phyloP scores from a whole-genome alignment of 2,888 invertebrate genomes.

The Scaptomyza tumidula region DNA sequence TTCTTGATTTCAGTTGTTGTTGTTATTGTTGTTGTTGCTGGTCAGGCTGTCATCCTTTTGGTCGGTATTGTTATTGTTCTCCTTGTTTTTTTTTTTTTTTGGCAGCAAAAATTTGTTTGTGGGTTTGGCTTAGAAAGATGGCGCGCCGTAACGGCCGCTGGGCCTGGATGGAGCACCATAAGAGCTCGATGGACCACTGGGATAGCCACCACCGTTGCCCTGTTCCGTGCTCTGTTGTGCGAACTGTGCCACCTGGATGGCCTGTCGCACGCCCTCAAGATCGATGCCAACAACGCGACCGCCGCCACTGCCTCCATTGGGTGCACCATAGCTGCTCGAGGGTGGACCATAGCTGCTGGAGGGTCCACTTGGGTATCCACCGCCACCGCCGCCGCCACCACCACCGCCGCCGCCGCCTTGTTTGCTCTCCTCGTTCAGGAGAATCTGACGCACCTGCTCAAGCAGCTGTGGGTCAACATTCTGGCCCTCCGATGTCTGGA shows the following conservation, averaged over 20 bases:
- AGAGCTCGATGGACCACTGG: constrained; percentile 86
- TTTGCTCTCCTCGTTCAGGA: constrained; percentile 91
- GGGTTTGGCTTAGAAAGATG: constrained; percentile 71
- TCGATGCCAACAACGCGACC: constrained; percentile 91
- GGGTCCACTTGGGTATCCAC: constrained; percentile 84
- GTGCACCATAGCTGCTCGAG: constrained; percentile 88
- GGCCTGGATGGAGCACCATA: constrained; percentile 87
- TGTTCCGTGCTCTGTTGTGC: constrained; percentile 87
- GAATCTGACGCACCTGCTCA: constrained; percentile 93
- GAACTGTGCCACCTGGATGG: constrained; percentile 94
- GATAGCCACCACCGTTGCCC: constrained; percentile 84
- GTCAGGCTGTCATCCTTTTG: constrained; percentile 50
- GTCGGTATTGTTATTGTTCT: constrained; percentile 50
- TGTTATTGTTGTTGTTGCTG: constrained; percentile 40
- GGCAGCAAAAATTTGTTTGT: constrained; percentile 62
- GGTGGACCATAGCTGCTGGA: constrained; percentile 86
- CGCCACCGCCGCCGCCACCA: constrained; percentile 82
- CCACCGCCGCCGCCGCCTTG: constrained; percentile 86
- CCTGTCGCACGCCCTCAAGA: constrained; percentile 93
- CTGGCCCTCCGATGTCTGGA: constrained; percentile 93
- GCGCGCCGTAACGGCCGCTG: constrained; percentile 89
- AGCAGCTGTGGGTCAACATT: constrained; percentile 92
- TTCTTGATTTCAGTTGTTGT: constrained; percentile 49
- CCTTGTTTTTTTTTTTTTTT: constrained; percentile 62
- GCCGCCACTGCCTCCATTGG: constrained; percentile 80